Conservation (phyloP, 2,113 vertebrate species). For the Furnarius figulus region DNA sequence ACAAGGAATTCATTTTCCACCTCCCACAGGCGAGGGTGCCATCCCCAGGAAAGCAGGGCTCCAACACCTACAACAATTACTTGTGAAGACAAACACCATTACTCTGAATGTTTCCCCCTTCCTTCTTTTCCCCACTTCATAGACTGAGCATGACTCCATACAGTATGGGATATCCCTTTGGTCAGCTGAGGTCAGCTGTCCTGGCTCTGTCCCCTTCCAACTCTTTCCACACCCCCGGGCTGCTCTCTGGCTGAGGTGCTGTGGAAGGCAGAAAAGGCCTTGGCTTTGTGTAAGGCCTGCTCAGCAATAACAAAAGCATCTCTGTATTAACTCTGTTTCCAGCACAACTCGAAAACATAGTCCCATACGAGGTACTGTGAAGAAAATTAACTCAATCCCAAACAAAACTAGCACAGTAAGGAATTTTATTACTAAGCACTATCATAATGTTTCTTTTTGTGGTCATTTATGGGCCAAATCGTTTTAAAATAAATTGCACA, state of each 20-base stretch:
- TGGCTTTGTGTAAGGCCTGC: neutral
- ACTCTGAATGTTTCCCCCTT: neutral
- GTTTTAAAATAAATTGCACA: neutral
- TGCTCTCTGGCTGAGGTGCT: fast-evolving
- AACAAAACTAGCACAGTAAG: neutral
- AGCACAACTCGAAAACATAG: neutral
- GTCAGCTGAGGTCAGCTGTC: neutral
- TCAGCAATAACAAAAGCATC: neutral
- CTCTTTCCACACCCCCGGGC: neutral
- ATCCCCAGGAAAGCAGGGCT: neutral
- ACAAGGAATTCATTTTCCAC: neutral
- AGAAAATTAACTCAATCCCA: neutral
- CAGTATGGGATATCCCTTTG: neutral
- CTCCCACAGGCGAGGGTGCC: neutral
- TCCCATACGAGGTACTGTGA: neutral
- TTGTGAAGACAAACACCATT: neutral
- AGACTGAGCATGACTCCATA: neutral
- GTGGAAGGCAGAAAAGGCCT: neutral
- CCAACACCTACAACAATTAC: too few species aligned
- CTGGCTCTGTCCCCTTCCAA: neutral
- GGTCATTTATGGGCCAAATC: neutral
- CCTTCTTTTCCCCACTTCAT: neutral
- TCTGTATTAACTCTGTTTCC: neutral
- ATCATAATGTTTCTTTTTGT: neutral
- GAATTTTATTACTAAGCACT: neutral